Base-by-base conservation (phyloP, 2,888 invertebrate genomes). In the Amorpha juglandis region DNA sequence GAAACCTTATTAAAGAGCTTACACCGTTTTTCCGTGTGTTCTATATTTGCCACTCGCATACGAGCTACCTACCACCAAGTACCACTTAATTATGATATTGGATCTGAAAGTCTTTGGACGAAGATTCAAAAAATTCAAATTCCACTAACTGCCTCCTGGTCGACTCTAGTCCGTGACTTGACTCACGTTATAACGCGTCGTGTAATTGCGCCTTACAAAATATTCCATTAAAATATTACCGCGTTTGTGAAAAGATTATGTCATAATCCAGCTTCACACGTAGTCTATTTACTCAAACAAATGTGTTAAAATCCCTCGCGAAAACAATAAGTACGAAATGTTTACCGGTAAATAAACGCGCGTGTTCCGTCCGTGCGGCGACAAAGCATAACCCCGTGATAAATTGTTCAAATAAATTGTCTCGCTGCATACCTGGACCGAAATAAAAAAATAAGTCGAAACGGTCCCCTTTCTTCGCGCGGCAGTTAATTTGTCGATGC, bases 401-500 rank as follows among this genome's bases (percentile, higher is more conserved):
- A 77, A 77, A 77, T 77, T 71, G 72, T 71, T 64, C 63, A 64
- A 74, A 76, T 75, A 75, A 78, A 79, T 77, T 71, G 74, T 74
- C 72, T 63, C 68, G 65, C 65, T 66, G 62, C 63, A 67, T 70
- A 79, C 77, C 79, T 75, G 77, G 51, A 62, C 63, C 53, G 55
- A 69, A 63, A 70, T 65, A 70, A 64, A 68, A n/a, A 72, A 68
- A 51, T 70, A 69, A 71, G 72, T 72, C 71, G 73, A 74, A 71
- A 70, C 66, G 65, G 62, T 69, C 64, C 51, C 69, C 70, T 72
- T 72, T 70, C 69, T 68, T 66, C 68, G 70, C 70, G 68, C 67
- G 66, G 68, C 71, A 70, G 74, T 81, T 79, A 80, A 83, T 82
- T 82, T 81, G 81, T 81, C 69, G 74, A 74, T 74, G 82, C 78